phyloP scores from a whole-genome alignment of 2,797 vertebrate species.

The Chelon auratus region DNA sequence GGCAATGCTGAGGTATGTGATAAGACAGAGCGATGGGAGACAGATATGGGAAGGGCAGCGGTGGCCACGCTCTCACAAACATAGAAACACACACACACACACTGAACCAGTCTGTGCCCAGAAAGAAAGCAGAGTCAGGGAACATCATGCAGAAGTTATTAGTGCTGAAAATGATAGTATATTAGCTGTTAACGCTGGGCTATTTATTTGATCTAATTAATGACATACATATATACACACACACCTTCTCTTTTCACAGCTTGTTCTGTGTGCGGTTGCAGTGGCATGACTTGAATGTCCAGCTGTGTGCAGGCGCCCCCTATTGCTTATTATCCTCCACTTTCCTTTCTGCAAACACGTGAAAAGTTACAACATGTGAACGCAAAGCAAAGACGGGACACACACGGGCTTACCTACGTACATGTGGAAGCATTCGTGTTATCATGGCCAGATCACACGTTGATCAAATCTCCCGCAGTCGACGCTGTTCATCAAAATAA shows the following conservation, averaged over 20 bases:
- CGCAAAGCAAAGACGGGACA: slow-evolving; percentile 2
- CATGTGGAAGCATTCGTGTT: slow-evolving; percentile 14
- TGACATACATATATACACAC: slow-evolving; percentile 26
- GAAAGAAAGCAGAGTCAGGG: slow-evolving; percentile 36
- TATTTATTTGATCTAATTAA: slow-evolving; percentile 45
- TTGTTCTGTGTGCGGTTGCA: slow-evolving; percentile 39
- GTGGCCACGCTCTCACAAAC: slow-evolving; percentile 63
- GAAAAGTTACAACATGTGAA: slow-evolving; percentile 34
- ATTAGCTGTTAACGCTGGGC: slow-evolving; percentile 49
- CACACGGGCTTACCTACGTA: slow-evolving; percentile 8
- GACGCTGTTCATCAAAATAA: slow-evolving; percentile 48
- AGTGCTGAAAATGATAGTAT: slow-evolving; percentile 26
- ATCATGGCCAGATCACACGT: neutral
- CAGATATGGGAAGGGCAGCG: slow-evolving; percentile 79
- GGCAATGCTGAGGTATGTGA: slow-evolving; percentile 82
- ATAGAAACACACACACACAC: slow-evolving; percentile 35
- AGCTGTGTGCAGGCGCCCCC: slow-evolving; percentile 88
- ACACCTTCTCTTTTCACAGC: slow-evolving; percentile 33
- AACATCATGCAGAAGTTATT: slow-evolving; percentile 34
- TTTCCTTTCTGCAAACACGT: slow-evolving; percentile 40
- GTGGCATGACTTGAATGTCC: slow-evolving; percentile 53
- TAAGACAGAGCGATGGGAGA: slow-evolving; percentile 81
- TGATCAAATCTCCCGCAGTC: slow-evolving; percentile 37
- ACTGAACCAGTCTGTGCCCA: slow-evolving; percentile 36
- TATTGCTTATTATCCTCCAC: slow-evolving; percentile 77